Conservation (phyloP, 2,797 vertebrate genomes). For the Pangasius macronema region DNA sequence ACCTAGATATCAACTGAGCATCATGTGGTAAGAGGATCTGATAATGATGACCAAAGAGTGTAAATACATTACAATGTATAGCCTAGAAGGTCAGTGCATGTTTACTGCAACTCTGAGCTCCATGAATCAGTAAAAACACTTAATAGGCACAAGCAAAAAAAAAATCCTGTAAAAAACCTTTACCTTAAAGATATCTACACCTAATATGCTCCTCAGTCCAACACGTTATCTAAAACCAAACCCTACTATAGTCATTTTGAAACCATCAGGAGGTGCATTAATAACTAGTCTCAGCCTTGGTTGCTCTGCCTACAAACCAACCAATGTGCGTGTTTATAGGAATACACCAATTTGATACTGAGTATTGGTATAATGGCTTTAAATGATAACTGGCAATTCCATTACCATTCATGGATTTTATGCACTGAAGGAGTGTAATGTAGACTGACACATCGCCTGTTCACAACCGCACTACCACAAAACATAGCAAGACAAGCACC, state of each 20-base stretch:
- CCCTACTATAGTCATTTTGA: neutral
- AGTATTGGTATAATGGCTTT: neutral
- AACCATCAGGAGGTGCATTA: neutral
- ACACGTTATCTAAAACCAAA: neutral
- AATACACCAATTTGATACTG: neutral
- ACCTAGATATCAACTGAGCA: neutral
- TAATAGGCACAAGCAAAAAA: neutral
- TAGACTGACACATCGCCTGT: neutral
- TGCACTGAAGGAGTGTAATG: neutral
- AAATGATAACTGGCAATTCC: neutral
- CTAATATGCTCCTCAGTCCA: neutral
- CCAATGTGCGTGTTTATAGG: neutral
- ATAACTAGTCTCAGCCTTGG: neutral
- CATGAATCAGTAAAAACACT: neutral
- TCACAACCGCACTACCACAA: neutral
- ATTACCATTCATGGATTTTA: neutral
- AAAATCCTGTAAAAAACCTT: neutral
- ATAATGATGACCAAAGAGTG: neutral
- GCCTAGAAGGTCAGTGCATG: neutral
- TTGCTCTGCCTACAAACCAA: neutral
- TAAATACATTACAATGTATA: neutral
- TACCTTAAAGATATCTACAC: neutral
- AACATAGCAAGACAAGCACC: neutral
- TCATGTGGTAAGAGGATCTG: neutral
- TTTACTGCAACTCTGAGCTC: neutral